A percentile compares a stretch with the other conserved stretches of the same genome.
phyloP scores from a whole-genome alignment of 2,113 vertebrate species.

The Eira barbara region DNA sequence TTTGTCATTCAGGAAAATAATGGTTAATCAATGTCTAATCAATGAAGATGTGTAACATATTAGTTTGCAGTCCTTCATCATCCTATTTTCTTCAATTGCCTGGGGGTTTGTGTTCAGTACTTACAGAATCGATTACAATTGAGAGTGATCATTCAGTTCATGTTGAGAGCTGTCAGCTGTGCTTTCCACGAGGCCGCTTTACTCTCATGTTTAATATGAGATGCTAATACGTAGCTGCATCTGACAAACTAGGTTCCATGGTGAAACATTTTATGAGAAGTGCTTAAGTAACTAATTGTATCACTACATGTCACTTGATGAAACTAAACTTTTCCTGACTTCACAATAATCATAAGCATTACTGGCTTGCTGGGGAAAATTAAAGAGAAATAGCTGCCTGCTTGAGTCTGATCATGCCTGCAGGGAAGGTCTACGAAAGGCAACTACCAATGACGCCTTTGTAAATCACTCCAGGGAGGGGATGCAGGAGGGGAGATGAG shows the following conservation, averaged over 20 bases:
- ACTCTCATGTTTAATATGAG: slow-evolving; percentile 80
- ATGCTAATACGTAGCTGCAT: slow-evolving; percentile 83
- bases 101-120: slow-evolving; percentile 88
- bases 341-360: slow-evolving; percentile 88
- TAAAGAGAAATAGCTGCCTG: slow-evolving; percentile 85
- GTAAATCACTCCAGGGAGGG: slow-evolving; percentile 77
- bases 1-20: slow-evolving; percentile 91
- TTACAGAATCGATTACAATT: slow-evolving; percentile 91
- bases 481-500: slow-evolving; percentile 46
- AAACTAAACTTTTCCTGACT: slow-evolving; percentile 88
- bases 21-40: slow-evolving; percentile 92
- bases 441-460: slow-evolving; percentile 80
- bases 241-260: slow-evolving; percentile 78
- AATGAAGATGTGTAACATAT: slow-evolving; percentile 91
- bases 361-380: slow-evolving; percentile 85
- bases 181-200: slow-evolving; percentile 81
- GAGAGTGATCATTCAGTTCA: slow-evolving; percentile 91
- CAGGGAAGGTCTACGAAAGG: slow-evolving; percentile 82
- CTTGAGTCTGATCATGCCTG: slow-evolving; percentile 86
- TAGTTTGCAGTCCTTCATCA: slow-evolving; percentile 90
- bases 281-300: slow-evolving; percentile 86
- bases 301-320: slow-evolving; percentile 85
- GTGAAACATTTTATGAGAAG: slow-evolving; percentile 80
- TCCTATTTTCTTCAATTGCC: slow-evolving; percentile 89
- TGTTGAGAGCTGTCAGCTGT: slow-evolving; percentile 87